Evolutionary conservation across 2,888 invertebrate genomes (phyloP).

Genomic region (Axea sp.): DNA sequence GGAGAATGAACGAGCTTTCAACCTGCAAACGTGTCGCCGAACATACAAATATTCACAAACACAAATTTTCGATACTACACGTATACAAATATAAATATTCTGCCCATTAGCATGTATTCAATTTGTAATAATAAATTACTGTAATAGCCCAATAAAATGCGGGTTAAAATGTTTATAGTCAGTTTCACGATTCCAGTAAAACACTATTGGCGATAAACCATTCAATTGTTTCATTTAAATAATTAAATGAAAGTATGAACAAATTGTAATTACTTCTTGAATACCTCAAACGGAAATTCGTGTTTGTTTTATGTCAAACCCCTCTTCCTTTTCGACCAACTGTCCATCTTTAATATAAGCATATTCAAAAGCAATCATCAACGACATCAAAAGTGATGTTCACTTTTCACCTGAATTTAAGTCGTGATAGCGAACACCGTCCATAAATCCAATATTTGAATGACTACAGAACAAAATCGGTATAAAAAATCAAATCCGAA

Average conservation of each 20-base stretch:
- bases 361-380: not conserved
- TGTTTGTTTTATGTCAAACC: not conserved
- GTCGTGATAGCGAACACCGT: slow-evolving; percentile 9
- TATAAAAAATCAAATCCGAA: not conserved
- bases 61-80: slow-evolving; percentile 23
- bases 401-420: slow-evolving; percentile 53
- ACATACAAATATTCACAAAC: slow-evolving; percentile 30
- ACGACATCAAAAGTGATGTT: not conserved
- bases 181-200: no score
- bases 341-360: not conserved
- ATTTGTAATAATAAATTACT: slow-evolving; percentile 17
- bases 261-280: not conserved
- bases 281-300: not conserved
- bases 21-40: slow-evolving; percentile 32
- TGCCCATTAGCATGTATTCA: no score
- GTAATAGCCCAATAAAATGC: slow-evolving; percentile 2
- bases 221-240: no score
- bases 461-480: not conserved
- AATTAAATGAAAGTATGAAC: no score
- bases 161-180: not conserved
- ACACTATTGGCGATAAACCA: not conserved
- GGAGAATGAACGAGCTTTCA: slow-evolving; percentile 32
- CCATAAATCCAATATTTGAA: slow-evolving; percentile 26
- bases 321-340: no score
- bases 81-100: no score